phyloP scores from a whole-genome alignment of 2,888 invertebrate species.

The Pegoplata infirma region DNA sequence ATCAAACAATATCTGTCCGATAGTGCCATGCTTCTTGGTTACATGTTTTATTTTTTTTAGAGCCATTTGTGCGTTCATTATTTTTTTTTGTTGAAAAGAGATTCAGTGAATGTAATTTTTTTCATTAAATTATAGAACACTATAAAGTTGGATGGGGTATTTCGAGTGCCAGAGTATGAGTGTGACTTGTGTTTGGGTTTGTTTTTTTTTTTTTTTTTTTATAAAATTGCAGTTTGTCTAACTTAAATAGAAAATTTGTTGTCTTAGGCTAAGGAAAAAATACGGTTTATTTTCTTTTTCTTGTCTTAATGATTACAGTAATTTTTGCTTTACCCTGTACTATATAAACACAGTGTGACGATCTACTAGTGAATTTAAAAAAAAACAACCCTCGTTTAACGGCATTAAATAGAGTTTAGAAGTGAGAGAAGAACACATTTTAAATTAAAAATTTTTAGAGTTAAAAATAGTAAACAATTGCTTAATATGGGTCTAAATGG shows the following conservation, averaged over 20 bases:
- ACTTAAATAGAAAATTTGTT: constrained; percentile 30
- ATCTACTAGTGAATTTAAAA: too few species aligned
- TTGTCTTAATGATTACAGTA: constrained; percentile 37
- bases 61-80: constrained; percentile 37
- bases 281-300: constrained; percentile 18
- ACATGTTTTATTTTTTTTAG: too few species aligned
- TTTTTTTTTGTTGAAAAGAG: constrained; percentile 4
- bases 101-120: constrained; percentile 24
- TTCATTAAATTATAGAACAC: constrained; percentile 11
- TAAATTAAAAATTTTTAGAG: too few species aligned
- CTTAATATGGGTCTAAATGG: too few species aligned
- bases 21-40: too few species aligned
- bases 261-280: constrained; percentile 38
- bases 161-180: neutral
- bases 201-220: too few species aligned
- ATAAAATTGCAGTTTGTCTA: constrained; percentile 30
- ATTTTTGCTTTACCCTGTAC: constrained; percentile 21
- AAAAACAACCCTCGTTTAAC: too few species aligned
- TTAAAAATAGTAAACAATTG: too few species aligned
- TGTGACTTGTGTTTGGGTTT: neutral
- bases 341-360: too few species aligned
- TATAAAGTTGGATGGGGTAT: neutral
- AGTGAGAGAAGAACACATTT: too few species aligned
- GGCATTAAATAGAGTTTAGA: too few species aligned
- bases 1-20: too few species aligned